These are phyloP conservation scores for Aphodius sticticus DNA, from an alignment of 2,888 invertebrate genomes.

Conservation along the genomic window DNA sequence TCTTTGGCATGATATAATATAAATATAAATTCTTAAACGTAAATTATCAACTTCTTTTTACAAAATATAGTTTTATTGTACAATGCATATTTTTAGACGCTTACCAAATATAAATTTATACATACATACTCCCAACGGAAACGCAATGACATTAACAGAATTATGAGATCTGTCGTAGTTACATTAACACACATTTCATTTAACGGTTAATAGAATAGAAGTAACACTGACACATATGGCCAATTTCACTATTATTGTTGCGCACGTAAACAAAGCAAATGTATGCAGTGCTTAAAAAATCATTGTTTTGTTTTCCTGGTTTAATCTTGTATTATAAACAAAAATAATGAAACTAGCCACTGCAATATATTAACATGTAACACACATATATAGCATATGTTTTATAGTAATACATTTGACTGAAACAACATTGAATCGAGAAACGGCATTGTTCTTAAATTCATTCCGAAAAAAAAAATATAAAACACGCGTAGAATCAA, in stretches of 20 bases:
- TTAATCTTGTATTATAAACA: too few relatives aligned
- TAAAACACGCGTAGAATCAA: background rate
- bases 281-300: too few relatives aligned
- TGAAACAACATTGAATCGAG: background rate
- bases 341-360: background rate
- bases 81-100: conserved; percentile 23
- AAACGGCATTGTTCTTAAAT: too few relatives aligned
- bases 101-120: background rate
- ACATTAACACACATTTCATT: background rate
- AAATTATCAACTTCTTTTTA: conserved; percentile 10
- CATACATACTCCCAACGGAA: background rate
- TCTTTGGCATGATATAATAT: background rate
- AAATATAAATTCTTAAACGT: conserved; percentile 8
- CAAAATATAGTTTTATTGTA: conserved; percentile 9
- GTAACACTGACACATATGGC: background rate
- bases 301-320: too few relatives aligned
- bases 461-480: too few relatives aligned
- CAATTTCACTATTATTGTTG: background rate
- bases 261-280: too few relatives aligned
- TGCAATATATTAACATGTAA: background rate
- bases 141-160: background rate
- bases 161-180: background rate
- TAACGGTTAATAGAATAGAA: background rate
- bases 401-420: background rate
- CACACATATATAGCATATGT: background rate